A percentile compares a stretch with the other conserved stretches of the same genome.
These are phyloP conservation scores for Dendroctonus ponderosae DNA, from an alignment of 1,140 invertebrate species.

Conservation along the genomic window DNA sequence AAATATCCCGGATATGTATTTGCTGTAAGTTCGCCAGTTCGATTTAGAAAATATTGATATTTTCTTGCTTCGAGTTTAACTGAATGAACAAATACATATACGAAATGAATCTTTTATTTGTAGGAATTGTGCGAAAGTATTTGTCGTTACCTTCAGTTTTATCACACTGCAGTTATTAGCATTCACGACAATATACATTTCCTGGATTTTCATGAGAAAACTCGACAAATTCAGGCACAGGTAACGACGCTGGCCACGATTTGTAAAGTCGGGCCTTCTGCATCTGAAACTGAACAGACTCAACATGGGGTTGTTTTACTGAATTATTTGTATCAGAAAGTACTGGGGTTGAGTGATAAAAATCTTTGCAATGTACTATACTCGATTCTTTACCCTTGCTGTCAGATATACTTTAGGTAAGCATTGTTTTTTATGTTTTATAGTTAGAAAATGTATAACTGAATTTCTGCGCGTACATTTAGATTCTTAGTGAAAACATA, in stretches of 20 bases:
- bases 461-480: too few species aligned
- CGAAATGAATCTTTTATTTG: conserved; percentile 1
- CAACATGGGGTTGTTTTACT: conserved; percentile 45
- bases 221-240: conserved; percentile 40
- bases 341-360: conserved; percentile 39
- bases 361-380: conserved; percentile 44
- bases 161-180: conserved; percentile 41
- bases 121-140: conserved; percentile 48
- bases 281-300: conserved; percentile 33
- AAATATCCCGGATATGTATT: conserved; percentile 45
- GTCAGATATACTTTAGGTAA: conserved; percentile 45
- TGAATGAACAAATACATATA: not conserved
- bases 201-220: conserved; percentile 41
- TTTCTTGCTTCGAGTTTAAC: not conserved
- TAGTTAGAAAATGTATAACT: not conserved
- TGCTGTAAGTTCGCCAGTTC: conserved; percentile 36
- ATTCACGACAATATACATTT: conserved; percentile 40
- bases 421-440: not conserved
- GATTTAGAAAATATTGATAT: not conserved
- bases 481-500: too few species aligned
- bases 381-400: conserved; percentile 47
- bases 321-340: conserved; percentile 48
- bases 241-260: conserved; percentile 43
- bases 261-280: conserved; percentile 44
- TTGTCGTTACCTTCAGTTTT: conserved; percentile 44